Evolutionary conservation across 92 coral and sea anemone genomes (phyloP).

Genomic region (Porites divaricata): DNA sequence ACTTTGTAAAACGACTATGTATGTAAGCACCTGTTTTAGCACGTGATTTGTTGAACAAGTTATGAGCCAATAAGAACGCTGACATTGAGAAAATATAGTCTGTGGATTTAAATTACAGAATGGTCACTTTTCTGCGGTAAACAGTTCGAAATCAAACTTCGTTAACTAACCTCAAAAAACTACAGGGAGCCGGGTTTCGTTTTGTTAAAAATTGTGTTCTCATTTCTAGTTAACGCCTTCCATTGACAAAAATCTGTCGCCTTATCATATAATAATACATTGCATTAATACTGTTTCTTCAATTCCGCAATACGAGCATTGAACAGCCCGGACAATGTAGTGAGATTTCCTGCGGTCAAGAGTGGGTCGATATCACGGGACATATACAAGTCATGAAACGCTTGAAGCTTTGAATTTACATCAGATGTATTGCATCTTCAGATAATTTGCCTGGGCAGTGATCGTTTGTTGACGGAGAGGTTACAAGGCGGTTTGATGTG

Average conservation of each 20-base stretch:
- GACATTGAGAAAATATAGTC: conserved; percentile 10
- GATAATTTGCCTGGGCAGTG: neutral
- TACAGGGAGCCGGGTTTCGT: neutral
- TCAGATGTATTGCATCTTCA: neutral
- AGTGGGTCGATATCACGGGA: neutral
- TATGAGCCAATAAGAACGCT: conserved; percentile 34
- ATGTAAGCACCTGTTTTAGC: conserved; percentile 58
- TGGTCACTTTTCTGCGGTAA: conserved; percentile 29
- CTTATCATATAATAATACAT: neutral
- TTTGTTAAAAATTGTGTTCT: neutral
- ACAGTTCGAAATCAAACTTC: conserved; percentile 28
- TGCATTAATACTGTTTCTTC: neutral
- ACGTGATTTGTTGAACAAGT: conserved; percentile 37
- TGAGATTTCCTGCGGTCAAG: neutral
- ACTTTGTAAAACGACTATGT: conserved; percentile 6
- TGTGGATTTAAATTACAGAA: conserved; percentile 8
- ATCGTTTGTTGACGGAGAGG: neutral
- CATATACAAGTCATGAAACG: neutral
- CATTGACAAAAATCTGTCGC: neutral
- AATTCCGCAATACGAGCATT: too few relatives aligned
- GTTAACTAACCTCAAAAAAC: neutral
- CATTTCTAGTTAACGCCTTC: neutral
- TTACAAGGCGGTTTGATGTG: neutral
- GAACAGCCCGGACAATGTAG: neutral
- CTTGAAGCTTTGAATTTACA: conserved; percentile 4